Evolutionary conservation across 2,113 vertebrate species (phyloP).

Genomic region (Dinomys branickii): DNA sequence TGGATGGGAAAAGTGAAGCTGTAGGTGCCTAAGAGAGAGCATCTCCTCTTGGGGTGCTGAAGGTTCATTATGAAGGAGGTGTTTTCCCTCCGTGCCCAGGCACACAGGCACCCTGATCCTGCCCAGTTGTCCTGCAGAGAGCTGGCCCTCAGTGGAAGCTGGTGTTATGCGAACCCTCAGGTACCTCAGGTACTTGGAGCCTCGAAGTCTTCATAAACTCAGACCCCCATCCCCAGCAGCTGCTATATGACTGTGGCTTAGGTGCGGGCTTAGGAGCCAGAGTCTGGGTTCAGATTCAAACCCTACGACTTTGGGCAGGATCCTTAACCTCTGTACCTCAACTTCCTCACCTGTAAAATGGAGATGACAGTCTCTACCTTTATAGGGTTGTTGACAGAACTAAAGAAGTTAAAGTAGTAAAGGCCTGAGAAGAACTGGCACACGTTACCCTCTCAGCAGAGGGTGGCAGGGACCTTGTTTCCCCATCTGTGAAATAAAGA

Average conservation of each 20-base stretch:
- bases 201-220: neutral
- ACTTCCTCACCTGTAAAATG: neutral
- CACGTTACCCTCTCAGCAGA: neutral
- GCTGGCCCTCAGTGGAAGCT: neutral
- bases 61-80: neutral
- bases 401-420: neutral
- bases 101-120: neutral
- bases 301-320: neutral
- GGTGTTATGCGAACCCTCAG: neutral
- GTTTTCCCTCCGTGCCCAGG: neutral
- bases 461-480: neutral
- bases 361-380: neutral
- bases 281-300: slow-evolving; percentile 22
- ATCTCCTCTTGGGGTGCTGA: neutral
- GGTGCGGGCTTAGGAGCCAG: neutral
- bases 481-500: slow-evolving; percentile 23
- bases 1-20: neutral
- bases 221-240: neutral
- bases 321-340: neutral
- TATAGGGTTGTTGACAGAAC: neutral
- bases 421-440: neutral
- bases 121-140: neutral
- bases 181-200: neutral
- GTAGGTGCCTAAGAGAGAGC: neutral
- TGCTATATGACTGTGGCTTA: neutral